These are phyloP conservation scores for Parazoanthus swiftii DNA, from an alignment of 92 coral and sea anemone genomes.

Conservation along the genomic window DNA sequence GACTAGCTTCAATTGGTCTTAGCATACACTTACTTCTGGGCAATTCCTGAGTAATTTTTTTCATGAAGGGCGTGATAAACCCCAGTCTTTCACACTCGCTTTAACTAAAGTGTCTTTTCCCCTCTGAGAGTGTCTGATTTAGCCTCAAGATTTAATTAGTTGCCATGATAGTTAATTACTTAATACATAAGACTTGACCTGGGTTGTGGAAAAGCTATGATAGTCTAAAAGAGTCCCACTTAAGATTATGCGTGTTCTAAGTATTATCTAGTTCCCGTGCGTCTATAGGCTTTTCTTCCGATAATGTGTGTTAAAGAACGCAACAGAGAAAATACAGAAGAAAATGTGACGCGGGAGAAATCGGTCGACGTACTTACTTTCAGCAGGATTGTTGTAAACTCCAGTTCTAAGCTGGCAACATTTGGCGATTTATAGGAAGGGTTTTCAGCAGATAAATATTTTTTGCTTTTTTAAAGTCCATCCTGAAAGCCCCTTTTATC, in stretches of 20 bases:
- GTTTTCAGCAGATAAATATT: neutral
- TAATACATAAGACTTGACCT: neutral
- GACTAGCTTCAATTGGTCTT: neutral
- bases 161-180: neutral
- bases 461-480: neutral
- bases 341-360: neutral
- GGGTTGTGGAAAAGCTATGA: neutral
- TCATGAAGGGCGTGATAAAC: slow-evolving; percentile 5
- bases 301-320: neutral
- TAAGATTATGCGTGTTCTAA: neutral
- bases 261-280: neutral
- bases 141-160: neutral
- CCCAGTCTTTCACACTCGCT: neutral
- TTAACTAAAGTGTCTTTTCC: neutral
- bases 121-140: neutral
- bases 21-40: neutral
- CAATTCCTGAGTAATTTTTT: neutral
- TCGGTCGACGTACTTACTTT: neutral
- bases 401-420: neutral
- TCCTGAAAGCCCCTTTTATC: neutral
- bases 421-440: neutral
- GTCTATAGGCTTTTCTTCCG: too few species aligned
- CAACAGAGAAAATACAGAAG: too few species aligned
- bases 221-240: neutral
- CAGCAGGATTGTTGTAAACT: neutral